Conservation (phyloP, 2,797 vertebrate species). For the Orestias chungarensis region DNA sequence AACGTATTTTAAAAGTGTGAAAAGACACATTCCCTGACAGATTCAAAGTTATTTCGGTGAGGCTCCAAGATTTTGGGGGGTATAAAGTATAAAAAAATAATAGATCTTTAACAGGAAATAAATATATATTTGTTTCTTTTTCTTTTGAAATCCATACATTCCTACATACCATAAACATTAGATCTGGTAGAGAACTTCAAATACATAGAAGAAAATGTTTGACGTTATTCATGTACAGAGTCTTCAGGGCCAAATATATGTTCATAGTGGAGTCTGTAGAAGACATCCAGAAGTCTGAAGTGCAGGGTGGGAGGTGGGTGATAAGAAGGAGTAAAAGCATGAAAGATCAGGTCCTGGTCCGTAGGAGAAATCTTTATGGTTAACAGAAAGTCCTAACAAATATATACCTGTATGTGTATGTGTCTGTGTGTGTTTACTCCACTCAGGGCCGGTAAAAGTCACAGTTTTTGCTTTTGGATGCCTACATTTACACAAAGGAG, state of each 20-base stretch:
- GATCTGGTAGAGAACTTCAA: neutral
- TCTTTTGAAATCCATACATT: neutral
- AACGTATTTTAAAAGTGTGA: neutral
- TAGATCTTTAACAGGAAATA: slow-evolving; percentile 8
- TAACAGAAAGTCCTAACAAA: neutral
- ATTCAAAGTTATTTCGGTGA: neutral
- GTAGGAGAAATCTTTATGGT: neutral
- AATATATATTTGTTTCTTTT: neutral
- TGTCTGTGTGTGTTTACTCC: neutral
- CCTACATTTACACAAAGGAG: neutral
- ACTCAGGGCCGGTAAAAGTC: slow-evolving; percentile 2
- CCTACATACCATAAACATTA: neutral
- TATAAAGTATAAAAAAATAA: slow-evolving; percentile 1
- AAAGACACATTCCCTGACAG: neutral
- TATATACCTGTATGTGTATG: neutral
- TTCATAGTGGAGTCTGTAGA: slow-evolving; percentile 7
- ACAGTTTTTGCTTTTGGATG: neutral
- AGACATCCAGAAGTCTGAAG: slow-evolving; percentile 29
- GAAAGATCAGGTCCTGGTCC: neutral
- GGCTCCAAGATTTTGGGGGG: neutral
- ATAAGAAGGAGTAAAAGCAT: neutral
- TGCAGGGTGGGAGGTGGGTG: slow-evolving; percentile 24
- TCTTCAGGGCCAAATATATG: neutral
- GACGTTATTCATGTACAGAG: neutral
- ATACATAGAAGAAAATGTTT: neutral